Evolutionary conservation across 2,113 vertebrate species (phyloP).

Genomic region (Polypterus bichir): DNA sequence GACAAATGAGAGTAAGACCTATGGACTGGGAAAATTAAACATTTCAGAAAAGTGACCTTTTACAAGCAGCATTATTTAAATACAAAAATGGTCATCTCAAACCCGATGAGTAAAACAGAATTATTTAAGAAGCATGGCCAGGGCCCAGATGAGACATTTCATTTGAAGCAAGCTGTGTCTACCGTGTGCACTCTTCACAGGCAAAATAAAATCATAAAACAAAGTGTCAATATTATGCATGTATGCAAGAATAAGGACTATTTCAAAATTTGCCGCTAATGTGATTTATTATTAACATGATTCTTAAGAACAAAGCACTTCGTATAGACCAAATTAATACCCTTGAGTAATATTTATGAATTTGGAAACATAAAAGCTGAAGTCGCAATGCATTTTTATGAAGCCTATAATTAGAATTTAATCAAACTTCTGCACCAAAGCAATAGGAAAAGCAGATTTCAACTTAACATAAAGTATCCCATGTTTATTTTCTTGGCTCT

Average conservation of each 20-base stretch:
- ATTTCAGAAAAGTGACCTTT: not conserved
- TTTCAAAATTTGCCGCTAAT: not conserved
- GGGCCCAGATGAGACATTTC: no score
- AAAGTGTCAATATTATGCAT: not conserved
- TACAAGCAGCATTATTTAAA: not conserved
- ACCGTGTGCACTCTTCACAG: no score
- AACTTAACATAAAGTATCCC: no score
- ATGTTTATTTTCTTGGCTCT: no score
- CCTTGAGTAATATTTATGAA: not conserved
- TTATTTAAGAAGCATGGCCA: no score
- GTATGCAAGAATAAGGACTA: not conserved
- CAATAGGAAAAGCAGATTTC: no score
- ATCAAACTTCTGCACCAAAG: not conserved
- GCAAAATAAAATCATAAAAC: no score
- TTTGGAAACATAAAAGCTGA: not conserved
- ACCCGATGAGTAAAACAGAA: no score
- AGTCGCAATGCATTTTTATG: not conserved
- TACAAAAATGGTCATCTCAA: no score
- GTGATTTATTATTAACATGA: not conserved
- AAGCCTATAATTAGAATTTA: slow-evolving; percentile 4
- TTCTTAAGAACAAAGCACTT: not conserved
- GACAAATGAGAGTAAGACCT: not conserved
- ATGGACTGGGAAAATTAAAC: not conserved
- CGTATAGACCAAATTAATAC: not conserved
- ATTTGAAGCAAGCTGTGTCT: no score